A percentile compares a stretch with the other conserved stretches of the same genome.
These are phyloP conservation scores for Ptilorrhoa leucosticta DNA, from an alignment of 2,113 vertebrate genomes.

Conservation along the genomic window DNA sequence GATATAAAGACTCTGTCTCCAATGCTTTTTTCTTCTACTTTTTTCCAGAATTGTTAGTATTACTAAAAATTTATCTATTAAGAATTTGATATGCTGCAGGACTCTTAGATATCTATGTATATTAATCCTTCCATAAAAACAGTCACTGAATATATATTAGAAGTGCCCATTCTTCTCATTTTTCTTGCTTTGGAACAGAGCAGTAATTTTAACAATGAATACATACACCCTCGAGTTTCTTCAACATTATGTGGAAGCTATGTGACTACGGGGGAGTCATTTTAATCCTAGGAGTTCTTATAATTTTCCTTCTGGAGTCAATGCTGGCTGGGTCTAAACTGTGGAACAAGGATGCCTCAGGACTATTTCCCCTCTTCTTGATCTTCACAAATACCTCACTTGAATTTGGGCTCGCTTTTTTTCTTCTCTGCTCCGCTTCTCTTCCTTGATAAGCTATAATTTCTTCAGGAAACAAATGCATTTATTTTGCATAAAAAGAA, in stretches of 20 bases:
- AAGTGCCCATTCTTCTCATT: background rate
- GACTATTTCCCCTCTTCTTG: background rate
- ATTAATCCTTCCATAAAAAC: background rate
- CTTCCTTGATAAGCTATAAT: background rate
- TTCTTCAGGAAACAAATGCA: background rate
- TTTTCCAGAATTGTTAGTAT: background rate
- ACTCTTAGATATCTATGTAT: background rate
- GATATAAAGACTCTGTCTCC: background rate
- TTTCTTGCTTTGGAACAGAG: background rate
- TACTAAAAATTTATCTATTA: background rate
- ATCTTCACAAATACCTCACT: background rate
- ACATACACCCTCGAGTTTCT: background rate
- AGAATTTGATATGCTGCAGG: background rate
- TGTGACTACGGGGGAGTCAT: background rate
- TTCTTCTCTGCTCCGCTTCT: background rate
- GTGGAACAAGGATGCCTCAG: background rate
- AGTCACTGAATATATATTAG: background rate
- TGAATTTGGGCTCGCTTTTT: background rate
- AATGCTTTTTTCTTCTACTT: background rate
- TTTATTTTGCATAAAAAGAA: background rate
- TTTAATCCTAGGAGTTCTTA: background rate
- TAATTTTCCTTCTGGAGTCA: background rate
- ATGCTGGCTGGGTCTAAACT: background rate
- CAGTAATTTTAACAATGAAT: background rate
- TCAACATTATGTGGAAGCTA: background rate